Evolutionary conservation across 1,140 invertebrate species (phyloP), one percentile per base, ranked within the genome.

Genomic region (Helicoverpa armigera): DNA sequence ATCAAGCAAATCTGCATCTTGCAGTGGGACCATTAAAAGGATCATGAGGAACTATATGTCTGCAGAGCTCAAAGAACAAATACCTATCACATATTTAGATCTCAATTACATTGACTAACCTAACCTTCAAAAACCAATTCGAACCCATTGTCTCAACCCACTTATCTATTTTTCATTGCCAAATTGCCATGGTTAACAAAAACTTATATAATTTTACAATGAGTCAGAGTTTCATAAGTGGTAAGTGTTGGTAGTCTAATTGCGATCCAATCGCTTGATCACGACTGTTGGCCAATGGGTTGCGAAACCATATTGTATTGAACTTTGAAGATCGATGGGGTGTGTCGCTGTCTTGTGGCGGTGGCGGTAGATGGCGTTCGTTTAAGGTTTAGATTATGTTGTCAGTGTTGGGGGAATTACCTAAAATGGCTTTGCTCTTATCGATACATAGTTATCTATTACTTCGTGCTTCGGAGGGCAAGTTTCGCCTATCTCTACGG

Each of bases 101-200:
- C n/a, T n/a, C n/a, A n/a, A n/a, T n/a, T n/a, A n/a, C n/a, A n/a
- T n/a, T 60, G 18, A 3, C 23, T 29, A 61, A 61, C 12, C 23
- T 10, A 61, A 29, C 12, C 13, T 56, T 3, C 16, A n/a, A 56
- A 31, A 63, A 35, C 23, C 13, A 14, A 4, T 35, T 43, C 13
- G 23, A 65, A 12, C 48, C 11, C n/a, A 29, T 14, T 53, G 16
- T 51, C 18, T 29, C 48, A 31, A 61, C 18, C 9, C 29, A 29
- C 11, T 51, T 23, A 29, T 70, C 67, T 23, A 70, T 51, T 53
- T 53, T 70, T 29, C 67, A 51, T 70, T 51, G 67, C 67, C 48
- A 70, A 70, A 23, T 16, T 16, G 43, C 35, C n/a, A 67, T 67
- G 63, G 31, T 53, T 29, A 3, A 70, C 10, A 51, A 12, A 29